phyloP scores from a whole-genome alignment of 1,140 invertebrate genomes.

The Lordiphosa clarofinis region DNA sequence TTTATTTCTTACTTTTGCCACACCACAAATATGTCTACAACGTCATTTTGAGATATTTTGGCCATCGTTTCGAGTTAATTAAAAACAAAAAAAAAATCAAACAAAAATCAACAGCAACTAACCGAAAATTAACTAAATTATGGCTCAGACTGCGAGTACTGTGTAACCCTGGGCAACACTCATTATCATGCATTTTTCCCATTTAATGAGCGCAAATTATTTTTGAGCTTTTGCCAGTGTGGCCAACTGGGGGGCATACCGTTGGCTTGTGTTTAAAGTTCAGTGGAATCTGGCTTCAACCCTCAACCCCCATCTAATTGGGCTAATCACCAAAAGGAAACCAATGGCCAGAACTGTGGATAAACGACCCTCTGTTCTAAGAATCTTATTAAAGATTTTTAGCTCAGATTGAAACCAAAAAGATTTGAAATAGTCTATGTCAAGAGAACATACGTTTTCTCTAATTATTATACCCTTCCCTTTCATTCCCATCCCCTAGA shows the following conservation, averaged over 20 bases:
- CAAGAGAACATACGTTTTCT: no score
- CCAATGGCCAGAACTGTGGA: no score
- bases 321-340: not conserved
- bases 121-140: slow-evolving; percentile 69
- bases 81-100: slow-evolving; percentile 39
- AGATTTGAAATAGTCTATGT: not conserved
- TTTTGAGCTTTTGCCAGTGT: slow-evolving; percentile 45
- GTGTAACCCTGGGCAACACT: slow-evolving; percentile 56
- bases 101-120: slow-evolving; percentile 17
- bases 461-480: not conserved
- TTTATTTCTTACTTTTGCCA: slow-evolving; percentile 66
- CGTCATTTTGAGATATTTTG: slow-evolving; percentile 67
- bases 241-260: not conserved
- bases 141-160: slow-evolving; percentile 15
- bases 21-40: slow-evolving; percentile 51
- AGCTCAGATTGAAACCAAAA: no score
- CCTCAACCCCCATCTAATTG: slow-evolving; percentile 2
- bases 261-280: no score
- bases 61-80: slow-evolving; percentile 55
- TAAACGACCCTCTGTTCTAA: no score
- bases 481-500: not conserved
- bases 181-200: slow-evolving; percentile 56
- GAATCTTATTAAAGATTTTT: no score
- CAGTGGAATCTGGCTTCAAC: no score
- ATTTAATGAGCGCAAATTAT: slow-evolving; percentile 69